phyloP scores from a whole-genome alignment of 2,797 vertebrate genomes.

The Acipenser transmontanus region DNA sequence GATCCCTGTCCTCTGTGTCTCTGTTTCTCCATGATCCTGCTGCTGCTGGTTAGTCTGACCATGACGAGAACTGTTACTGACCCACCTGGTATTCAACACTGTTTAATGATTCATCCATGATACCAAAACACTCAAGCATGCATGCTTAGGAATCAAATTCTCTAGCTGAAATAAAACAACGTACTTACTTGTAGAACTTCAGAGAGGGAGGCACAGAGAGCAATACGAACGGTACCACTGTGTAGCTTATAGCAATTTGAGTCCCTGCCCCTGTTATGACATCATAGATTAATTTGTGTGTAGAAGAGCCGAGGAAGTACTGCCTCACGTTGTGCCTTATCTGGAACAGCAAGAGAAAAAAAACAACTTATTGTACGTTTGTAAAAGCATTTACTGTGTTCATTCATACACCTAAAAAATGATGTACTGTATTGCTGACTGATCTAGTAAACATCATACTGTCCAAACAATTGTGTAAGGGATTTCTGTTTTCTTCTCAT shows the following conservation, averaged over 20 bases:
- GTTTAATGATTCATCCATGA: too few species aligned
- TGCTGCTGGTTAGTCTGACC: too few species aligned
- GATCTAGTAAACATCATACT: neutral
- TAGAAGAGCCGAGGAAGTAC: slow-evolving; percentile 71
- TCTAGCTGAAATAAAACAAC: too few species aligned
- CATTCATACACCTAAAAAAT: neutral
- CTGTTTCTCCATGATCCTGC: too few species aligned
- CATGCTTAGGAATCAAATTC: too few species aligned
- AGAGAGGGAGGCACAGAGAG: slow-evolving; percentile 82
- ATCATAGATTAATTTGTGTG: slow-evolving; percentile 77
- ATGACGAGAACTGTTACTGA: too few species aligned
- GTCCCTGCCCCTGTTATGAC: slow-evolving; percentile 83
- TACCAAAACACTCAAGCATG: too few species aligned
- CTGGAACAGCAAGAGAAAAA: slow-evolving; percentile 49
- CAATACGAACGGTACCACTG: slow-evolving; percentile 91
- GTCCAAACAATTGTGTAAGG: too few species aligned
- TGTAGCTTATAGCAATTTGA: slow-evolving; percentile 90
- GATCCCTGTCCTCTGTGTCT: too few species aligned
- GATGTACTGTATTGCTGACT: neutral
- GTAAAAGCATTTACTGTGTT: too few species aligned
- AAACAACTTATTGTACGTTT: neutral
- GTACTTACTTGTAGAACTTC: slow-evolving; percentile 83
- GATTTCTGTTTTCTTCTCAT: too few species aligned
- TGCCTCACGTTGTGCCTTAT: slow-evolving; percentile 84
- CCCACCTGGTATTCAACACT: too few species aligned